Evolutionary conservation across 37 sponge, comb jelly and placozoan genomes (phyloP), one percentile per base, ranked within the genome.

Genomic region (Amphimedon queenslandica): DNA sequence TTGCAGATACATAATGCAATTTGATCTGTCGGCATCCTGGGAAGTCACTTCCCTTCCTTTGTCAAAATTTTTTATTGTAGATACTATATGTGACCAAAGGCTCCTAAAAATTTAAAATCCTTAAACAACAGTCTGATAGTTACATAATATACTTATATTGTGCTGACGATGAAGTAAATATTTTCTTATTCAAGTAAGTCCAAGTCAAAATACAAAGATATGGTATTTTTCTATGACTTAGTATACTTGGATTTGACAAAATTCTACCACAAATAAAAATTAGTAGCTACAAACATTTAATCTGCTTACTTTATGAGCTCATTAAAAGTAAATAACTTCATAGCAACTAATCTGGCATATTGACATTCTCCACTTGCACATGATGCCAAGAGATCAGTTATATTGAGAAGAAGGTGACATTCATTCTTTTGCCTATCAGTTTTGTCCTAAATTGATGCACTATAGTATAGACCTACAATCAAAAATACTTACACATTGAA

Each of bases 321-420:
- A 47, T 47, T 13, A 47, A 47, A 47, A 47, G 53, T 8, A 47
- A 47, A 47, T 8, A 47, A 47, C 13, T 47, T 13, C 13, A 84
- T 85, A 38, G 87, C 86, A 37, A 91, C 80, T 23, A 76, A 78
- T 55, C 86, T 87, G 24, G 82, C 82, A 61, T 81, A 86, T 28
- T 53, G 58, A 35, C 78, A 82, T 57, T 87, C 80, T 55, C 92
- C 92, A 57, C 82, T 82, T 51, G 78, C 55, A 70, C 92, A 91
- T 0, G 92, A 61, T 36, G 87, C 92, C 10, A 91, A 72, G 32
- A 91, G 76, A 63, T 91, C 87, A 32, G 76, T 81, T 41, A 86
- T 37, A n/a, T 64, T 43, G 43, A 82, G 38, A 29, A 86, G 80
- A 37, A 76, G 40, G 6, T 24, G 23, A n/a, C n/a, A n/a, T n/a